Percentiles rank a stretch among this genome's conserved stretches.
phyloP scores from a whole-genome alignment of 2,113 vertebrate species.

The Fulica atra region DNA sequence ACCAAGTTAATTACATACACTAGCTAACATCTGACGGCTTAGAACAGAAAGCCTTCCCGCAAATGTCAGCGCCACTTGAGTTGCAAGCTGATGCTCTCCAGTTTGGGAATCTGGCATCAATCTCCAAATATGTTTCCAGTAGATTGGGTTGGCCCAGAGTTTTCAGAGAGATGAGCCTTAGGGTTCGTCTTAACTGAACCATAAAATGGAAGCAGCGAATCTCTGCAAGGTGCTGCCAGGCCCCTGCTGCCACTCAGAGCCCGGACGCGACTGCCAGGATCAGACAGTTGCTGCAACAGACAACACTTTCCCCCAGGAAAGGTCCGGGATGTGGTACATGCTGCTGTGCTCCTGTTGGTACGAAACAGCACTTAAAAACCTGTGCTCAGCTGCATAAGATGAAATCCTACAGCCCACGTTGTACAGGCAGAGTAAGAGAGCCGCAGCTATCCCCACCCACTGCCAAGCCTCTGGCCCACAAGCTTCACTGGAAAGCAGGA shows the following conservation, averaged over 20 bases:
- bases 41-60: not conserved
- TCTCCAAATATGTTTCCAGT: not conserved
- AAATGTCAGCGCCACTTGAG: constrained; percentile 26
- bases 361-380: not conserved
- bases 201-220: not conserved
- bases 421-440: not conserved
- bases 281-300: not conserved
- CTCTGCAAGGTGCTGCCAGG: not conserved
- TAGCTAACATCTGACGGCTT: constrained; percentile 39
- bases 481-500: not conserved
- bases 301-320: not conserved
- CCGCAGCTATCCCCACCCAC: not conserved
- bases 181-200: not conserved
- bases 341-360: not conserved
- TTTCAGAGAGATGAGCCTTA: not conserved
- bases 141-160: not conserved
- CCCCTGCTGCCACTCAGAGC: not conserved
- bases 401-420: not conserved
- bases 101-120: constrained; percentile 19
- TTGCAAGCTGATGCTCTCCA: not conserved
- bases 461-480: not conserved
- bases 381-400: not conserved
- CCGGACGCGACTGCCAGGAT: fast-evolving
- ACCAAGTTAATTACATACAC: constrained; percentile 61
- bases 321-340: not conserved